Evolutionary conservation across 2,888 invertebrate species (phyloP), one percentile per base, ranked within the genome.

Genomic region (Caenorhabditis parvicauda): DNA sequence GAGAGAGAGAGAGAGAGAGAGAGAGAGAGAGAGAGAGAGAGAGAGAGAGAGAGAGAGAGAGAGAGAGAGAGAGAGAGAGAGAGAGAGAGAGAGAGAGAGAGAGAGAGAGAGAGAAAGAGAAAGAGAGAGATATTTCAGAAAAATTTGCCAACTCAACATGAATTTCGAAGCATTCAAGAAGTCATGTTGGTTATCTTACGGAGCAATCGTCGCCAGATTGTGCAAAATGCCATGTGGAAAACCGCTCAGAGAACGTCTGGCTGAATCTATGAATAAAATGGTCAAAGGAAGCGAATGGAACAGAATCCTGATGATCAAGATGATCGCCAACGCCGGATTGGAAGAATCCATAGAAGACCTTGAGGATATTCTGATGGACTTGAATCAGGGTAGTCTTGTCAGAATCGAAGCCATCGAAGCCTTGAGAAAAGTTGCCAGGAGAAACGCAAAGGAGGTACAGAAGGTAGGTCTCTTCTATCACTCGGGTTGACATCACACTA

Each of bases 241-340:
- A 43, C 64, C 63, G 39, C 47, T 55, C 27, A 55, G 61, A 59
- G 51, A 50, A 21, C 29, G 24, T 6, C 27, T 37, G 42, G 17
- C 17, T 37, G 29, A 19, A 21, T 25, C n/a, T n/a, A n/a, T n/a
- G n/a, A n/a, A n/a, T n/a, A 43, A 45, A 1, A 46, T n/a, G n/a
- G 51, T 51, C 44, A 54, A 47, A n/a, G 7, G 4, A 28, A 47
- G 3, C 21, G 14, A 17, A 32, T 21, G 19, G 2, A 28, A 51
- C 56, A 35, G 25, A 29, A 50, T 77, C 22, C 67, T 79, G 37
- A 66, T 64, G 50, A 64, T 80, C 50, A 78, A 79, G 63, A 64
- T 76, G 28, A 44, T 81, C 44, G 73, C 71, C 59, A 80, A 80
- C 61, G 75, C 78, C 39, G 80, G 74, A 58, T 58, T 78, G 47